Evolutionary conservation across 2,797 vertebrate species (phyloP).

Genomic region (Dromococcyx pavoninus): DNA sequence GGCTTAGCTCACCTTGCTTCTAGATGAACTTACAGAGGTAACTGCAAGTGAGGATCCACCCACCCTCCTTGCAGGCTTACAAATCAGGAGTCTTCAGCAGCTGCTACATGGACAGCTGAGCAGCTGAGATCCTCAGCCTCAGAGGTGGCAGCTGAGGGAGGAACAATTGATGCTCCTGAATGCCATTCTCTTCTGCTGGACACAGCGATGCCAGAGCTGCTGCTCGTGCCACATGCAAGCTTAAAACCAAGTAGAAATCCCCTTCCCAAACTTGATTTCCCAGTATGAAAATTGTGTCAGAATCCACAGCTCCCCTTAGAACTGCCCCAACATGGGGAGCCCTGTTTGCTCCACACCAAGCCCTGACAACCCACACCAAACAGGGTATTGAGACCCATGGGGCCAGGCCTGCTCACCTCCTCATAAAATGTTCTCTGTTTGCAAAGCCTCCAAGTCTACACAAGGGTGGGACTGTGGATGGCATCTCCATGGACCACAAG

Average conservation of each 20-base stretch:
- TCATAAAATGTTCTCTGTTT: not conserved
- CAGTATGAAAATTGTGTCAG: accelerated
- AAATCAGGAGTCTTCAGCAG: not conserved
- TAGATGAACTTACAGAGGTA: not conserved
- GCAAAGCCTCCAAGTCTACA: not conserved
- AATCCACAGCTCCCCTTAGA: not conserved
- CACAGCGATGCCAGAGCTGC: not conserved
- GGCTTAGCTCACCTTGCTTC: not conserved
- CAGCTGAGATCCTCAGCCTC: not conserved
- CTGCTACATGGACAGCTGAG: not conserved
- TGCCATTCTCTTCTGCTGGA: not conserved
- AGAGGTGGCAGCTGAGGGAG: not conserved
- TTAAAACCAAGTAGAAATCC: not conserved
- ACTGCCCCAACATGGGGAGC: accelerated
- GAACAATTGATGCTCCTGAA: not conserved
- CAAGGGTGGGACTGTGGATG: not conserved
- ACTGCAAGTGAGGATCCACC: not conserved
- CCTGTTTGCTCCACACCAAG: accelerated
- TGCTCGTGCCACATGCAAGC: not conserved
- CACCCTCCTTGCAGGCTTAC: not conserved
- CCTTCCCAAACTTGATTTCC: not conserved
- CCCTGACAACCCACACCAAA: too few relatives aligned
- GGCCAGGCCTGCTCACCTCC: not conserved
- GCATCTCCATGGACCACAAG: accelerated
- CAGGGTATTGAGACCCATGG: not conserved